A percentile compares a stretch with the other conserved stretches of the same genome.
These are phyloP conservation scores for Merluccius polli DNA, from an alignment of 2,797 vertebrate species.

Conservation along the genomic window DNA sequence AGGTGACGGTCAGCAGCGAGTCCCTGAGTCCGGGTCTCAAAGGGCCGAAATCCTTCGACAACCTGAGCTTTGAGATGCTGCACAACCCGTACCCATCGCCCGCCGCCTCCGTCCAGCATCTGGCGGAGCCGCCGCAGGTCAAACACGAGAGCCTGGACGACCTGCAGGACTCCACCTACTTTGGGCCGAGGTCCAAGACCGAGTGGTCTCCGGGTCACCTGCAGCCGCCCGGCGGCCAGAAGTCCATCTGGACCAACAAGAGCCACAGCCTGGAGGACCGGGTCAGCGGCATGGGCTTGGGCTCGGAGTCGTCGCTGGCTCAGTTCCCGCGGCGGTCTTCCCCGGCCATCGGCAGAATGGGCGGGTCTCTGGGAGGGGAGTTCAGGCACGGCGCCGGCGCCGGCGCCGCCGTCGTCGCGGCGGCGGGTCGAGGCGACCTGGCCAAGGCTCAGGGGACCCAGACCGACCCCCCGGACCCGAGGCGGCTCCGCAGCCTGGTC, in stretches of 20 bases:
- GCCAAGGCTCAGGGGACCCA: conserved; percentile 86
- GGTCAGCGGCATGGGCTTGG: conserved; percentile 55
- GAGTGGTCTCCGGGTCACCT: conserved; percentile 69
- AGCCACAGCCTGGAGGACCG: conserved; percentile 92
- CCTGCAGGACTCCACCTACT: conserved; percentile 93
- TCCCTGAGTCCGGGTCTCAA: conserved; percentile 65
- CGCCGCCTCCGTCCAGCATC: conserved; percentile 44
- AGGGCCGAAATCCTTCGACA: conserved; percentile 77
- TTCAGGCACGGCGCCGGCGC: conserved; percentile 45
- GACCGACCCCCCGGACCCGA: conserved; percentile 82
- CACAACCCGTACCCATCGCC: conserved; percentile 79
- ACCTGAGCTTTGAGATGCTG: conserved; percentile 82
- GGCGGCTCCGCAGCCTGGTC: conserved; percentile 81
- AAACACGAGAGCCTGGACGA: conserved; percentile 94
- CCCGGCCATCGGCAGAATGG: conserved; percentile 53
- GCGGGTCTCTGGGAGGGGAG: conserved; percentile 47
- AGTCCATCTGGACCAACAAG: conserved; percentile 80
- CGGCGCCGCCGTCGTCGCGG: too few relatives aligned
- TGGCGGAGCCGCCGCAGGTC: conserved; percentile 73
- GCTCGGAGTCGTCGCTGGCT: conserved; percentile 44
- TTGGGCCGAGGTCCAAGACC: conserved; percentile 83
- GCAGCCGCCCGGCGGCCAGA: conserved; percentile 64
- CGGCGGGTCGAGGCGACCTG: conserved; percentile 63
- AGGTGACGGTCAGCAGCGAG: conserved; percentile 69
- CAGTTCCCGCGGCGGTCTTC: conserved; percentile 58